phyloP scores from a whole-genome alignment of 2,888 invertebrate species.

The Oscheius sp. region DNA sequence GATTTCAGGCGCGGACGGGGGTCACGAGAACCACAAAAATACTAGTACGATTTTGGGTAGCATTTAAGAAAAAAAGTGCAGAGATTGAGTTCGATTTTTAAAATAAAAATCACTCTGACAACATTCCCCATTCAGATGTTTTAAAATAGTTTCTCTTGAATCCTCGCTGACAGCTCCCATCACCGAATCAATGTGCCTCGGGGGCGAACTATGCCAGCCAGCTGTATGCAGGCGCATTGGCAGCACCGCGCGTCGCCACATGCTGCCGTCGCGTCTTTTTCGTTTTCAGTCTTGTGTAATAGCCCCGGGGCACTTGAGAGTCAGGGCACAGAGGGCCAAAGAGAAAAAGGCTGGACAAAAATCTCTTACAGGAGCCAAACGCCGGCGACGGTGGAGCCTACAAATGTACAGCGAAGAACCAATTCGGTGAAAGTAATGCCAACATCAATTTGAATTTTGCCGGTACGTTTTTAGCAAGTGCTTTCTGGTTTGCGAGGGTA shows the following conservation, averaged over 20 bases:
- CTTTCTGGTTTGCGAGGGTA: not conserved
- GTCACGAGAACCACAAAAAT: no score
- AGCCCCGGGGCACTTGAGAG: slow-evolving; percentile 7
- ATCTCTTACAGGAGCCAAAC: slow-evolving; percentile 80
- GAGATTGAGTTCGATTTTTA: not conserved
- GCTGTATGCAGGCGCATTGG: slow-evolving; percentile 26
- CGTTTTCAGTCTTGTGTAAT: slow-evolving; percentile 12
- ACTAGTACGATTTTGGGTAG: no score
- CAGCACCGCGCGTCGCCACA: slow-evolving; percentile 24
- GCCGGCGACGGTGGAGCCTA: slow-evolving; percentile 97
- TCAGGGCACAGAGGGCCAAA: not conserved
- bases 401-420: slow-evolving; percentile 97
- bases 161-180: slow-evolving; percentile 1
- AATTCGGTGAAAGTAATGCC: slow-evolving; percentile 98
- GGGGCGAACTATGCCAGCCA: slow-evolving; percentile 21
- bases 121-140: not conserved
- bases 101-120: not conserved
- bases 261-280: slow-evolving; percentile 27
- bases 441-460: slow-evolving; percentile 99
- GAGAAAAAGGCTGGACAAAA: not conserved
- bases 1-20: no score
- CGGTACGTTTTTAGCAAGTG: slow-evolving; percentile 74
- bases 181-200: slow-evolving; percentile 15
- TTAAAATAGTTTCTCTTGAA: not conserved
- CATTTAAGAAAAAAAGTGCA: no score